Base-by-base conservation (phyloP, 2,888 invertebrate species). In the Synergus japonicus region DNA sequence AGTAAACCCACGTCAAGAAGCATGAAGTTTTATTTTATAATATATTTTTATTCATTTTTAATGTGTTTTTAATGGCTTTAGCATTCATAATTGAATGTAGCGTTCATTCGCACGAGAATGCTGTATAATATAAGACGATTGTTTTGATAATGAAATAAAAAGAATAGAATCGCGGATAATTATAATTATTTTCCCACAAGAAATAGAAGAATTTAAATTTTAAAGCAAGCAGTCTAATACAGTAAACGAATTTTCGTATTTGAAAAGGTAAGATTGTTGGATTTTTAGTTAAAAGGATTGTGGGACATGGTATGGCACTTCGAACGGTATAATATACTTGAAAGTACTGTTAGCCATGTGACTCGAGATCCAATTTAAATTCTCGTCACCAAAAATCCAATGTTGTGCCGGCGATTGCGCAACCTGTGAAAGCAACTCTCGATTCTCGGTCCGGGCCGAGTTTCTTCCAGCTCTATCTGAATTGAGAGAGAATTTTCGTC, bases 341-440 rank as follows among this genome's bases (percentile, higher is more conserved):
- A 84, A 83, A 82, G 84, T 82, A 84, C 83, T 80, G 84, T 85
- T 85, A 83, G 82, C 82, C 79, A 78, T 12, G 67, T 63, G 60
- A 65, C 46, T 58, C 29, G 44, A 65, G 77, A 64, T 81, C 80
- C 82, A 78, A 84, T 85, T 85, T 83, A 83, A 85, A 85, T 84
- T 85, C 85, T 81, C 80, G 82, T 82, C 83, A 81, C 84, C 84
- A 80, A 85, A 85, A 85, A 82, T 79, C 77, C 78, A 82, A 66
- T 78, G 78, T 78, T 84, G 84, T 83, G 80, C 76, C 44, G 82
- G 44, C 81, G 66, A 77, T 87, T 87, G 85, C 83, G 86, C 85
- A 87, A 87, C 84, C 79, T 85, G 87, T 86, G 87, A 87, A 87
- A 87, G 87, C 85, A 76, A 82, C 85, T 86, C 86, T 87, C 85